A percentile compares a stretch with the other conserved stretches of the same genome.
Evolutionary conservation across 2,113 vertebrate genomes (phyloP).

Genomic region (Silurus glanis): DNA sequence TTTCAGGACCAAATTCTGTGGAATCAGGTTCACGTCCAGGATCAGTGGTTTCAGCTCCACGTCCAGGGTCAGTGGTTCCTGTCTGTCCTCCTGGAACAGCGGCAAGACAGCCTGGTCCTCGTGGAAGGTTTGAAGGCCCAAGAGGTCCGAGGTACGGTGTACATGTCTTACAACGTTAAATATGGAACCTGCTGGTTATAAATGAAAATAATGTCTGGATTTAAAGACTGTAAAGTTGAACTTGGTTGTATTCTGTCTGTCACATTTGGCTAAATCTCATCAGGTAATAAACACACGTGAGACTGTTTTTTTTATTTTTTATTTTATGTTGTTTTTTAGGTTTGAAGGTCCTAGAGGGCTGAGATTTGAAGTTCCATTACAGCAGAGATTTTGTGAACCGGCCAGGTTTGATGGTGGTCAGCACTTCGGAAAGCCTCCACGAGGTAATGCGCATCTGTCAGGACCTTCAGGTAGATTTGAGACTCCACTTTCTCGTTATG

Average conservation of each 20-base stretch:
- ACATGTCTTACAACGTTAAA: not conserved
- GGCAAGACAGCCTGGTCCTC: conserved; percentile 62
- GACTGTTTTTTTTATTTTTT: not conserved
- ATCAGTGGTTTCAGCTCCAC: conserved; percentile 53
- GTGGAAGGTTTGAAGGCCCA: conserved; percentile 75
- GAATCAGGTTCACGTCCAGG: conserved; percentile 61
- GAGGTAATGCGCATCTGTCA: conserved; percentile 21
- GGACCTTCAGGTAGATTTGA: conserved; percentile 50
- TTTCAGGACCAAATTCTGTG: conserved; percentile 51
- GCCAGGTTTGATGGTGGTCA: conserved; percentile 56
- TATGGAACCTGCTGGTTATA: too few species aligned
- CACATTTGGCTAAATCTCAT: not conserved
- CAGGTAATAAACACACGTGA: not conserved
- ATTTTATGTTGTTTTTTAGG: conserved; percentile 62
- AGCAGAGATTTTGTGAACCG: conserved; percentile 63
- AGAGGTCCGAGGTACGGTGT: conserved; percentile 78
- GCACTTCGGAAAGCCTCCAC: conserved; percentile 43
- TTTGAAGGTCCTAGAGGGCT: conserved; percentile 82
- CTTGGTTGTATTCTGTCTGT: not conserved
- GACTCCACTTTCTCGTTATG: conserved; percentile 51
- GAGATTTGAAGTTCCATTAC: conserved; percentile 68
- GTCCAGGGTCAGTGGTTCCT: conserved; percentile 56
- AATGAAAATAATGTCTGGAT: too few species aligned
- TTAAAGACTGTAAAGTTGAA: too few species aligned
- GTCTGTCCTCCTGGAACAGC: conserved; percentile 47